Base-by-base conservation (phyloP, 2,888 invertebrate genomes). In the Notodonta dromedarius region DNA sequence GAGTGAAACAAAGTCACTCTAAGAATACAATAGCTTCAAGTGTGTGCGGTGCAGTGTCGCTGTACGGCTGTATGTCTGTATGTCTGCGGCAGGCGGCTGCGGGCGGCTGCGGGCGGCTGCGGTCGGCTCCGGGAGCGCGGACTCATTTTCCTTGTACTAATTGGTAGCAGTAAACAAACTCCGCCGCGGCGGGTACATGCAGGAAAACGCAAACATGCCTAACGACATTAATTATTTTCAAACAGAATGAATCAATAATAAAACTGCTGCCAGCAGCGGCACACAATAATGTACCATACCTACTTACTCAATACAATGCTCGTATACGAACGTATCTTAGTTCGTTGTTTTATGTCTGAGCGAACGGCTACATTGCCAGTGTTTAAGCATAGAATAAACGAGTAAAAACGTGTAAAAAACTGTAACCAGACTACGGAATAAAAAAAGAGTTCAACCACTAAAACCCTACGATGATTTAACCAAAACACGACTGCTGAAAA, bases 111-210 rank as follows among this genome's bases (percentile, higher is more conserved):
- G 6, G 51, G 13, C 51, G 14, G 50, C 24, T 7, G n/a, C 51
- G 51, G 13, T 1, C 51, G 51, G 16, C 24, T 6, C 9, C 24
- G 51, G 9, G 5, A n/a, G 48, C n/a, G 48, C 13, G 0, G n/a
- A n/a, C 11, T 24, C n/a, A 73, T 80, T 82, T 82, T 82, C 83
- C 82, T 81, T 62, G 56, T 77, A 73, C 73, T 82, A 78, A 79
- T 80, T 76, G 70, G 74, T 71, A 63, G 74, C 70, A 71, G 76
- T 76, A 79, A 81, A 82, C 73, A 78, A 74, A 75, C 67, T 70
- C 61, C 56, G 70, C 60, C 59, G 61, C 63, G 48, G 52, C 59
- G 56, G 51, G 51, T 48, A 50, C 57, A 66, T 74, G 62, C 68
- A 78, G 81, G 83, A 83, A 83, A 83, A 83, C 60, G 69, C 67